Conservation (phyloP, 2,888 invertebrate genomes). For the Chrysopilus asiliformis region DNA sequence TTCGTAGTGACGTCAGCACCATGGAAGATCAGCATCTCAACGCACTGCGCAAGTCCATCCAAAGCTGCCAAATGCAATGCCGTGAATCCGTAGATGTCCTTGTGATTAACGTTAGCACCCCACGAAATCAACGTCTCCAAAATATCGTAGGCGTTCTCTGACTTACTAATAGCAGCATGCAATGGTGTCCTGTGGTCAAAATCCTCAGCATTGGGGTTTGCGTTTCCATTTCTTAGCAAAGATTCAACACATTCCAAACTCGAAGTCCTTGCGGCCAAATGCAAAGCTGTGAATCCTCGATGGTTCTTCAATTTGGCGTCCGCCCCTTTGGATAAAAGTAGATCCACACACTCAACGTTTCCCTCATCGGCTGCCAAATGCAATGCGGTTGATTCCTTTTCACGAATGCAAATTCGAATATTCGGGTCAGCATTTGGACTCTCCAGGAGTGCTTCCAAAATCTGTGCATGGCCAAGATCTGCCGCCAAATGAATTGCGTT, state of each 20-base stretch:
- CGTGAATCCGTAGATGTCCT: constrained; percentile 75
- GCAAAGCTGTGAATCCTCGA: constrained; percentile 72
- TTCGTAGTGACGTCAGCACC: constrained; percentile 82
- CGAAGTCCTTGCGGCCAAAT: constrained; percentile 68
- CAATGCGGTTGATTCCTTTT: constrained; percentile 62
- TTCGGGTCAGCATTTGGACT: constrained; percentile 59
- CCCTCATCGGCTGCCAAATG: constrained; percentile 84
- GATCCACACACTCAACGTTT: constrained; percentile 64
- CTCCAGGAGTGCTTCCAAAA: constrained; percentile 59
- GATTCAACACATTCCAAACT: constrained; percentile 70
- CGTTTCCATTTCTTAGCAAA: constrained; percentile 56
- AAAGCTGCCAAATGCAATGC: constrained; percentile 75
- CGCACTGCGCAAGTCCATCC: constrained; percentile 73
- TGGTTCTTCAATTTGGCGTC: constrained; percentile 61
- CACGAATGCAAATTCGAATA: constrained; percentile 51
- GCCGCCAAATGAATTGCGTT: constrained; percentile 72
- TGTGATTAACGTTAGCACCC: constrained; percentile 70
- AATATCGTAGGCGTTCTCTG: constrained; percentile 65
- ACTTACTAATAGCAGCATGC: constrained; percentile 75
- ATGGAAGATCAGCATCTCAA: constrained; percentile 68
- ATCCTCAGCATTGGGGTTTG: constrained; percentile 68
- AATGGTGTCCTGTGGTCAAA: constrained; percentile 68
- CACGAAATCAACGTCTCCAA: constrained; percentile 64
- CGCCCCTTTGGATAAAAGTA: constrained; percentile 59
- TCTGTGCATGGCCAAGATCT: constrained; percentile 63